Evolutionary conservation across 2,797 vertebrate species (phyloP), one percentile per base, ranked within the genome.

Genomic region (Bradypodion ventrale): DNA sequence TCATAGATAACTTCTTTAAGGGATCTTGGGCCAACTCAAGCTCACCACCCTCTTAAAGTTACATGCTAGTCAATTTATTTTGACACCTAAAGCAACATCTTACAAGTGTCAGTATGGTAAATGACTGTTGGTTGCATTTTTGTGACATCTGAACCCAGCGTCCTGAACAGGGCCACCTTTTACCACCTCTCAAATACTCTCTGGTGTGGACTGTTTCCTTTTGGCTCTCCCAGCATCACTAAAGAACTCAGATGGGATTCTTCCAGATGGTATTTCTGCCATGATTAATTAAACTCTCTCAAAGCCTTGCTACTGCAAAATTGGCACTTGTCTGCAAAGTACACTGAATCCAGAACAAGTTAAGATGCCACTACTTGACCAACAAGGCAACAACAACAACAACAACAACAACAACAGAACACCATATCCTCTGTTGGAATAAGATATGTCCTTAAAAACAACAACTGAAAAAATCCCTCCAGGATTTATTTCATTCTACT

Each of bases 241-340:
- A 25, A 10, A 70, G 46, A 74, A 85, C 82, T 46, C 82, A 81
- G 60, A 7, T 49, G 37, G 65, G 32, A 78, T 60, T 87, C 32
- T 56, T 80, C 74, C 78, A 87, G 76, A 86, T 40, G n/a, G 86
- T 89, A 73, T 87, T 91, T 89, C 74, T 83, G 46, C 70, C 52
- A 70, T 77, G 46, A 75, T 86, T 83, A 90, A 91, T 91, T 86
- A 83, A 87, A 35, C 70, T 87, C 25, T 84, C 88, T 85, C 60
- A 63, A 1, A 78, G 37, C 80, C 37, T 44, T 15, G 12, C 84
- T 91, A 79, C 79, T 88, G 80, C 29, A 72, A 87, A 80, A 75
- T 59, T 80, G 84, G 40, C 63, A 62, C 62, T 78, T 13, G 23
- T 7, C 65, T 56, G 85, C 62, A 85, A 42, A 0, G 3, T 77